Percentiles rank a stretch among this genome's conserved stretches.
Conservation (phyloP, 2,113 vertebrate species). For the Puntigrus tetrazona region DNA sequence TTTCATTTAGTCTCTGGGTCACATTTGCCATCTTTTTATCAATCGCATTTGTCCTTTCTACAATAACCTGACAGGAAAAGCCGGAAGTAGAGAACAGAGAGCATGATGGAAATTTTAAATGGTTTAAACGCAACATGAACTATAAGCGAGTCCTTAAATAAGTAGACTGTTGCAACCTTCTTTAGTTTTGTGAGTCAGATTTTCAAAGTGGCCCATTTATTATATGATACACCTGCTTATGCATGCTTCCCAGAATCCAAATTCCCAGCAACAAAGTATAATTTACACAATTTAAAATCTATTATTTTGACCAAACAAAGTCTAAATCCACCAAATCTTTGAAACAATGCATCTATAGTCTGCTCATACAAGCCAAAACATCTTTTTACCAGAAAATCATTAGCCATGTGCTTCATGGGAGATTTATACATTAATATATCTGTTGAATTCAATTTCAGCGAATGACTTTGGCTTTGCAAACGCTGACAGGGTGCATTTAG, state of each 20-base stretch:
- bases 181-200: background rate
- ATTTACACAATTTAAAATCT: background rate
- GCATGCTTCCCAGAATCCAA: background rate
- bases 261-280: background rate
- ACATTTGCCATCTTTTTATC: conserved; percentile 17
- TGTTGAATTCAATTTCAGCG: conserved; percentile 15
- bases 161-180: background rate
- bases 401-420: background rate
- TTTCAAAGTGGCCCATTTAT: background rate
- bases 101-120: background rate
- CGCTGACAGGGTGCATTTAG: background rate
- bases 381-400: background rate
- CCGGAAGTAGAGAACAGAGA: background rate
- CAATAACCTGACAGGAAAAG: conserved; percentile 5
- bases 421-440: background rate
- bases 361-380: background rate
- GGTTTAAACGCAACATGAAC: background rate
- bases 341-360: background rate
- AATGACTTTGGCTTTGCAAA: background rate
- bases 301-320: background rate
- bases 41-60: conserved; percentile 28
- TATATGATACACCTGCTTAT: background rate
- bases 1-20: conserved; percentile 31
- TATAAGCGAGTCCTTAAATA: background rate
- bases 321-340: background rate